Base-by-base conservation (phyloP, 1,140 invertebrate species). In the Halotydeus destructor region DNA sequence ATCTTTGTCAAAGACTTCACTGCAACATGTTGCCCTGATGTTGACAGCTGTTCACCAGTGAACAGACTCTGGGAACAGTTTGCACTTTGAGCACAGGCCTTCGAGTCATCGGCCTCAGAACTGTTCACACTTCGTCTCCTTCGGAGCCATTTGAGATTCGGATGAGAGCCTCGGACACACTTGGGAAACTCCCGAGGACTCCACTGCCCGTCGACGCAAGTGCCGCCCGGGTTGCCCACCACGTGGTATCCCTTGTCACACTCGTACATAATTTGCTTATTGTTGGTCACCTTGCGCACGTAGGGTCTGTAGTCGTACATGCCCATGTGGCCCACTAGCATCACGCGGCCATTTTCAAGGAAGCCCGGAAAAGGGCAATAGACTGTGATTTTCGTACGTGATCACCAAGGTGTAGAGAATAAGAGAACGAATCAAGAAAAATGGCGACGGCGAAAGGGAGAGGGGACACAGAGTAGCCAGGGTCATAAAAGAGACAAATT, bases 231-330 rank as follows among this genome's bases (percentile, higher is more conserved):
- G 0, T 88, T 82, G 8, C 88, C 88, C 16, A 72, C 71, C 4
- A 89, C 54, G 1, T 79, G 75, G 53, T 80, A 88, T 0, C 84
- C 84, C 54, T 83, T 81, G 46, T 89, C 75, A 57, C 89, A 96
- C 50, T 91, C 82, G 59, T 89, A 96, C 73, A 86, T 83, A 23
- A 96, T 93, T 57, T 93, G 82, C 49, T 89, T 83, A 54, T 93
- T 91, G 58, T 88, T 89, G 1, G 62, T 64, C 8, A 81, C 75
- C 62, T 84, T 86, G 52, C 72, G 75, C 0, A 96, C 86, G 55
- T 96, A 96, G 0, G 84, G 79, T n/a, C 85, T 63, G 56, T 94
- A 96, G 57, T 94, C 86, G 58, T 96, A 96, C 25, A 89, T 69
- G 0, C 89, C 89, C 83, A 94, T 93, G 54, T 89, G 86, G 3